Percentiles rank a stretch among this genome's conserved stretches.
Conservation (phyloP, 2,888 invertebrate species). For the Rotaria socialis region DNA sequence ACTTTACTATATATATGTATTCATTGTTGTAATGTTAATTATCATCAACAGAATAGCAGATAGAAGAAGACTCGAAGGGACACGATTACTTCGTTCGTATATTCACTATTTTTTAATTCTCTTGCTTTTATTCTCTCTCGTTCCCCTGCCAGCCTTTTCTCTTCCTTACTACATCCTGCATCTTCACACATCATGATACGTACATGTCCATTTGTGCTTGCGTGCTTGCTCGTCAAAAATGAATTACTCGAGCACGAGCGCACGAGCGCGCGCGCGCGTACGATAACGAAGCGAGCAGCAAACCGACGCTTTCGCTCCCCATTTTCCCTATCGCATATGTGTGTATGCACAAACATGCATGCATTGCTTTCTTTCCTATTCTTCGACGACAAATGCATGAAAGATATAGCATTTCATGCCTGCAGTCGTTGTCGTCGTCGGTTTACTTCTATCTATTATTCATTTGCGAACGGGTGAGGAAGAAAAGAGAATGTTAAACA, state of each 20-base stretch:
- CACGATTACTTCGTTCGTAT: background rate
- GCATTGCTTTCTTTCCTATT: background rate
- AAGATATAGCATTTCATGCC: conserved; percentile 9
- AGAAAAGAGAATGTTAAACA: background rate
- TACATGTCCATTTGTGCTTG: background rate
- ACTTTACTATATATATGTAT: background rate
- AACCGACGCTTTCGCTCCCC: background rate
- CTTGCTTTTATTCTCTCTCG: background rate
- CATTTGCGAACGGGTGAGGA: background rate
- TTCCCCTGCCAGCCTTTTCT: background rate
- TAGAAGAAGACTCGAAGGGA: background rate
- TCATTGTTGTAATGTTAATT: background rate
- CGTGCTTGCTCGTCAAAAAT: background rate
- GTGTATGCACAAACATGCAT: background rate
- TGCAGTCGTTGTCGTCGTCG: background rate
- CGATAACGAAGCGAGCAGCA: background rate
- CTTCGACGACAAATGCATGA: background rate
- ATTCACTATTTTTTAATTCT: background rate
- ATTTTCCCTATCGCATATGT: background rate
- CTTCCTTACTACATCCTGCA: background rate
- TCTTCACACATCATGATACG: background rate
- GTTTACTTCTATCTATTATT: conserved; percentile 18
- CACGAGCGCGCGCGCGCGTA: background rate
- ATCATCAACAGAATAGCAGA: background rate
- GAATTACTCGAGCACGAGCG: background rate